Evolutionary conservation across 2,888 invertebrate species (phyloP).

Genomic region (Macaria notata): DNA sequence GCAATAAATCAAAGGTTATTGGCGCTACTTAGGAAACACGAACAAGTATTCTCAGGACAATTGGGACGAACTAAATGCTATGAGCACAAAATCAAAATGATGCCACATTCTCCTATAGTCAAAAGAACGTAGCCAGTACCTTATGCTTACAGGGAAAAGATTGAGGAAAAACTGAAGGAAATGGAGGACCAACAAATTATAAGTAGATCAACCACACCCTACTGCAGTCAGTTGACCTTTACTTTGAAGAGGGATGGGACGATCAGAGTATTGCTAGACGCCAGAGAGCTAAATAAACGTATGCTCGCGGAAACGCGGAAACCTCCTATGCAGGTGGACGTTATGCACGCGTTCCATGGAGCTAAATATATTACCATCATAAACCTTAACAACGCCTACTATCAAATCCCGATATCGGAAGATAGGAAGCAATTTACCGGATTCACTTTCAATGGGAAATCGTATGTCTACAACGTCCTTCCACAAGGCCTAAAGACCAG

Average conservation of each 20-base stretch:
- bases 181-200: too few relatives aligned
- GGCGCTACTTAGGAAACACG: neutral
- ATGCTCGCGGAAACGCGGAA: too few relatives aligned
- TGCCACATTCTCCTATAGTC: neutral
- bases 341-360: too few relatives aligned
- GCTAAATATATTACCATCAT: constrained; percentile 7
- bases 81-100: constrained; percentile 1
- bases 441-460: too few relatives aligned
- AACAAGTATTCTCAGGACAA: neutral
- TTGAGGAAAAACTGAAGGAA: neutral
- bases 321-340: too few relatives aligned
- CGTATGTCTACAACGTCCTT: too few relatives aligned
- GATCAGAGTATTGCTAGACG: too few relatives aligned
- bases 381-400: constrained; percentile 6
- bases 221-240: too few relatives aligned
- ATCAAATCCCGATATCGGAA: neutral
- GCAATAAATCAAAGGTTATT: neutral
- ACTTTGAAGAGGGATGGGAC: too few relatives aligned
- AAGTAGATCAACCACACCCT: too few relatives aligned
- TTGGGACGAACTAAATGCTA: neutral
- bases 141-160: neutral
- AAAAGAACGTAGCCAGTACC: constrained; percentile 1
- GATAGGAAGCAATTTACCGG: neutral
- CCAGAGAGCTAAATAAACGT: too few relatives aligned
- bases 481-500: too few relatives aligned